Base-by-base conservation (phyloP, 1,140 invertebrate species). In the Odontomachus brunneus region DNA sequence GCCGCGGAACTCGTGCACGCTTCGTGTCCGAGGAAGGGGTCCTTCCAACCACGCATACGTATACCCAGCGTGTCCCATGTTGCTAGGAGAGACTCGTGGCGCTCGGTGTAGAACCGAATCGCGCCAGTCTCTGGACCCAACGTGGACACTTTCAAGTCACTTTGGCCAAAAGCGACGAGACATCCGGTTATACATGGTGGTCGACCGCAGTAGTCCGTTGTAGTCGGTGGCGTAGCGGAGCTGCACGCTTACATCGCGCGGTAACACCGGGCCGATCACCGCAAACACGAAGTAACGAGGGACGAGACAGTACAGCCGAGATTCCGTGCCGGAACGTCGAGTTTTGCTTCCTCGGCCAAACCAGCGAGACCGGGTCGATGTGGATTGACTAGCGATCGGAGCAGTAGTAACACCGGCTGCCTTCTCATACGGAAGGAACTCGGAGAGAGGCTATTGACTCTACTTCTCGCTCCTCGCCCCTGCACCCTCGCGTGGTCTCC, bases 1-100 rank as follows among this genome's bases (percentile, higher is more conserved):
- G 62, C 69, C n/a, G 63, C 69, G 80, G 87, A 88, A 91, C 84
- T 89, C 86, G 90, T 89, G 85, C 88, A 89, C 86, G 65, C 33
- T 3, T 1, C 74, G 67, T 76, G 17, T 67, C 12, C 53, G 38
- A 71, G 82, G 86, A 80, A 87, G 85, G 86, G 85, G 49, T 62
- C 55, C 38, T 44, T 44, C 38, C 38, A 4, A 44, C 9, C 49
- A 44, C 24, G n/a, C 55, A 49, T 38, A 60, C 69, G 75, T 60
- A 80, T 53, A 60, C 26, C 74, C 57, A 75, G 29, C 57, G 59
- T 73, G 83, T 75, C 67, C 74, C 71, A 69, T 83, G 76, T 84
- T 78, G 83, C 78, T 78, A 85, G 76, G 78, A 83, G 80, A 81
- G 80, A 81, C 71, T 69, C 53, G 65, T 51, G 83, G 57, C 69